Base-by-base conservation (phyloP, 1,140 invertebrate species). In the Periplaneta americana region DNA sequence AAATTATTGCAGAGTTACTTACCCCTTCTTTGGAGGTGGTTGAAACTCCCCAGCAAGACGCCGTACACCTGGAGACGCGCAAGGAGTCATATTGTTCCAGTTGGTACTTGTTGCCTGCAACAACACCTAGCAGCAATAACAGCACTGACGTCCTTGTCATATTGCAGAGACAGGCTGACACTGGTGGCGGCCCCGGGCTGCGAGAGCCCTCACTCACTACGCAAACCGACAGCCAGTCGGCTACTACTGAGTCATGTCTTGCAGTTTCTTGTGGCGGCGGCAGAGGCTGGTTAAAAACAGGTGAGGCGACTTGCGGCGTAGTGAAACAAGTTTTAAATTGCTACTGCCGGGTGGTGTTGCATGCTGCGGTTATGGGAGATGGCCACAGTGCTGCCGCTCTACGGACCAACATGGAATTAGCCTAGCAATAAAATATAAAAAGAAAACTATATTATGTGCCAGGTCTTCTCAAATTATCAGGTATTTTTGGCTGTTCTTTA, bases 51-150 rank as follows among this genome's bases (percentile, higher is more conserved):
- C 83, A 82, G 80, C 86, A 87, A 74, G 83, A 84, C 3, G 86
- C 84, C n/a, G 86, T 84, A 80, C 86, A 87, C 79, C 85, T 84
- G 34, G 84, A 3, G 74, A 81, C 22, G n/a, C 57, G 33, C 31
- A 79, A 79, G 11, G 78, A 11, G 33, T 79, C 37, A 22, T 79
- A 37, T 57, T 57, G 36, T 32, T 79, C 35, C 22, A 32, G 13
- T 15, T 32, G 37, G 17, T 48, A 36, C 57, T 37, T 57, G 57
- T 79, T 17, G 22, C 57, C 57, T 18, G 31, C 32, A 57, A 79
- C 32, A 31, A 22, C 11, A 31, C 78, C 28, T 22, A 48, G 17
- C 11, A 48, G 10, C 11, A 48, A 4, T 10, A 33, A 6, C 36
- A 13, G 15, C 32, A 48, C 48, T 28, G n/a, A 22, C 28, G 48